Evolutionary conservation across 1,140 invertebrate species (phyloP).

Genomic region (Macrotrachela quadricornifera): DNA sequence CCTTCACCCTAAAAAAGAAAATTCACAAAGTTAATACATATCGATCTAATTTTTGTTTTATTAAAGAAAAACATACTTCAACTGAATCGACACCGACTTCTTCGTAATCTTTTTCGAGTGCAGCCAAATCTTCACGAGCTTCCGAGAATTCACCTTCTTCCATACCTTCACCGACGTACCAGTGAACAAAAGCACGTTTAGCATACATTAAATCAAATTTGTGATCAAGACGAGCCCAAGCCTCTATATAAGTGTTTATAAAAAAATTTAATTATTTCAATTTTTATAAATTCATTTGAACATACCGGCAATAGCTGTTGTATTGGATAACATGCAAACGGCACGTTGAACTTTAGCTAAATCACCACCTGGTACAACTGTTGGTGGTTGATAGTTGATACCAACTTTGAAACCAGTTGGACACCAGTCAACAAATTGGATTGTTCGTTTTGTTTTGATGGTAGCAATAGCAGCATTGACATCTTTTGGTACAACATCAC

Average conservation of each 20-base stretch:
- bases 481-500: slow-evolving; percentile 44
- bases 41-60: too few relatives aligned
- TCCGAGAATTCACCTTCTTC: slow-evolving; percentile 31
- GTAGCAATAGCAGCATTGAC: slow-evolving; percentile 47
- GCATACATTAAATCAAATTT: slow-evolving; percentile 14
- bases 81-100: slow-evolving; percentile 12
- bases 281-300: too few relatives aligned
- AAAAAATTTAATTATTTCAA: too few relatives aligned
- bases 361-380: slow-evolving; percentile 50
- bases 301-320: slow-evolving; percentile 47
- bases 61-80: not conserved
- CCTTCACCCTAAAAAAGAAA: not conserved
- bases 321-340: slow-evolving; percentile 57
- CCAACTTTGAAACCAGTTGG: slow-evolving; percentile 34
- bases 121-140: slow-evolving; percentile 16
- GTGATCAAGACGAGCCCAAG: slow-evolving; percentile 44
- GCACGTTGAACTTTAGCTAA: slow-evolving; percentile 38
- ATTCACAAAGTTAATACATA: too few relatives aligned
- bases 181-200: slow-evolving; percentile 13
- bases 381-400: slow-evolving; percentile 53
- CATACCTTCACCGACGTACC: slow-evolving; percentile 33
- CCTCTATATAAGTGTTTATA: slow-evolving; percentile 31
- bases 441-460: slow-evolving; percentile 30
- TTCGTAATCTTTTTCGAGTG: slow-evolving; percentile 14
- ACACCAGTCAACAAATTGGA: slow-evolving; percentile 14